Percentiles rank a stretch among this genome's conserved stretches.
phyloP scores from a whole-genome alignment of 2,113 vertebrate species.

The Bufo gargarizans region DNA sequence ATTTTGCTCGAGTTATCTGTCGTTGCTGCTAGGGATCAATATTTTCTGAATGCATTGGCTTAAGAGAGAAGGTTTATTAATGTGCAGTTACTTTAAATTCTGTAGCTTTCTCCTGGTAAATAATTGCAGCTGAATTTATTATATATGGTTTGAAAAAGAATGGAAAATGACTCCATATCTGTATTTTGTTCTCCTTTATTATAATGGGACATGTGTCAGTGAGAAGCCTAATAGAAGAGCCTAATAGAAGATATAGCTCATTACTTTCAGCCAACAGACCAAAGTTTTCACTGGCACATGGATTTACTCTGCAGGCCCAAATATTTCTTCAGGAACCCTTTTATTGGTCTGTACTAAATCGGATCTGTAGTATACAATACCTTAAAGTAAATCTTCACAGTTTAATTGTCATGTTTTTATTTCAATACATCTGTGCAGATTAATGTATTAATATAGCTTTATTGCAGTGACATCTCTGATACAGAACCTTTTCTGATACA shows the following conservation, averaged over 20 bases:
- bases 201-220: not conserved
- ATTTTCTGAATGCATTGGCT: not conserved
- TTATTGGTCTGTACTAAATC: too few species aligned
- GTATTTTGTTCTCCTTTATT: not conserved
- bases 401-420: too few species aligned
- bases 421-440: too few species aligned
- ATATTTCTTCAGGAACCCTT: too few species aligned
- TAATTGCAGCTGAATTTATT: not conserved
- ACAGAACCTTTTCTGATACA: too few species aligned
- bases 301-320: too few species aligned
- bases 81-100: constrained; percentile 9
- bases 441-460: too few species aligned
- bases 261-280: too few species aligned
- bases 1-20: not conserved
- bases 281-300: too few species aligned
- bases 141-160: not conserved
- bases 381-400: too few species aligned
- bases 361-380: too few species aligned
- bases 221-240: not conserved
- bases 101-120: not conserved
- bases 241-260: not conserved
- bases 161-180: not conserved
- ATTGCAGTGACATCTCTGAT: too few species aligned
- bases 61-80: not conserved
- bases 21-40: not conserved